Percentiles rank a stretch among this genome's conserved stretches.
Conservation (phyloP, 2,888 invertebrate genomes). For the Tetragonula carbonaria region DNA sequence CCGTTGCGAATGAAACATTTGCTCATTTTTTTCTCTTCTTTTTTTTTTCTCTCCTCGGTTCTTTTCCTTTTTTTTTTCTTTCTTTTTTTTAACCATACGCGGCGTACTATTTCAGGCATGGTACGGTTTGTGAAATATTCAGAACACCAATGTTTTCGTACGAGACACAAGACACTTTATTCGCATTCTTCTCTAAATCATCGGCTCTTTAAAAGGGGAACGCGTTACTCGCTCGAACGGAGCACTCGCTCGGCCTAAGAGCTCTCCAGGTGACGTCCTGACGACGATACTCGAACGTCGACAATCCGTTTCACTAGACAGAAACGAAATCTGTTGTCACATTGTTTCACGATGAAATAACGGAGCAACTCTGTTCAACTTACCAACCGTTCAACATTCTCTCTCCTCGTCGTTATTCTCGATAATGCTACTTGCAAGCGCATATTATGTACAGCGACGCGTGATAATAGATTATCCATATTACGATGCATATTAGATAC, state of each 20-base stretch:
- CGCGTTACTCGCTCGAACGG: neutral
- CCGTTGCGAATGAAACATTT: slow-evolving; percentile 18
- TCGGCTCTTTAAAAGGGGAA: neutral
- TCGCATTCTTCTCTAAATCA: slow-evolving; percentile 10
- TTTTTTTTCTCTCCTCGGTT: neutral
- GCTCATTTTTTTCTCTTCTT: neutral
- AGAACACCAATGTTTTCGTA: neutral
- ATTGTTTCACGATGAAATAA: neutral
- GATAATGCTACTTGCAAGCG: slow-evolving; percentile 60
- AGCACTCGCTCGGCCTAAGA: neutral
- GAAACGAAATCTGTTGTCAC: slow-evolving; percentile 36
- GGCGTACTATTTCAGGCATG: slow-evolving; percentile 1
- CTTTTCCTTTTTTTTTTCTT: neutral
- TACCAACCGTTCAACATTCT: slow-evolving; percentile 24
- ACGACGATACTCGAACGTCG: neutral
- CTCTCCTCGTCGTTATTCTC: neutral
- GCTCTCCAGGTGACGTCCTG: neutral
- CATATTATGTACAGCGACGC: slow-evolving; percentile 75
- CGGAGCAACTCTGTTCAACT: neutral
- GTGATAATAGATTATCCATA: slow-evolving; percentile 79
- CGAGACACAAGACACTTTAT: slow-evolving; percentile 27
- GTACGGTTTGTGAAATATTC: slow-evolving; percentile 9
- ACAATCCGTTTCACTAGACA: slow-evolving; percentile 18
- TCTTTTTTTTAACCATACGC: neutral
- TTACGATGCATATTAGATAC: slow-evolving; percentile 71